These are phyloP conservation scores for Melanotaenia boesemani DNA, from an alignment of 2,797 vertebrate species.

Conservation along the genomic window DNA sequence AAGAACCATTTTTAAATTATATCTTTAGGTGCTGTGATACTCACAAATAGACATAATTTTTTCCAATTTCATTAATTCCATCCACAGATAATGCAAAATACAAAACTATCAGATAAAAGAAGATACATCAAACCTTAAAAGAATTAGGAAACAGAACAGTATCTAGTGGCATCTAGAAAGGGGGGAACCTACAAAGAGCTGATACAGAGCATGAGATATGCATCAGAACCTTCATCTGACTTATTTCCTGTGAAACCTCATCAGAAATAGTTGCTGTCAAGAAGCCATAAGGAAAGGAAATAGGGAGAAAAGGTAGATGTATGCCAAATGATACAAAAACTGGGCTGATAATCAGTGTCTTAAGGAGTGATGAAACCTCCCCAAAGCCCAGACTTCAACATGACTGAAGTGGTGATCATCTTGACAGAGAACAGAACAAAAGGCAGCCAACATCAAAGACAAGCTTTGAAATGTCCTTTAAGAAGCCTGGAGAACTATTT, in stretches of 20 bases:
- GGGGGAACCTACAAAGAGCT: background rate
- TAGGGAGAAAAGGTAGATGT: background rate
- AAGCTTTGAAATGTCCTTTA: background rate
- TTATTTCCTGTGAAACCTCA: background rate
- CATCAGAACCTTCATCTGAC: background rate
- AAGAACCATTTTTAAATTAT: background rate
- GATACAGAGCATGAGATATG: background rate
- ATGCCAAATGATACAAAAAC: background rate
- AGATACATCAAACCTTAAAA: background rate
- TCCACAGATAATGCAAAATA: background rate
- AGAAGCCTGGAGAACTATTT: background rate
- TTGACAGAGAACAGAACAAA: conserved; percentile 1
- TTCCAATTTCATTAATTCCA: background rate
- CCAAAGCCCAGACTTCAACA: background rate
- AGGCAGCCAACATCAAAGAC: background rate
- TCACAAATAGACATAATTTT: background rate
- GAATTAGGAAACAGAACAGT: background rate
- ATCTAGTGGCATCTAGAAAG: background rate
- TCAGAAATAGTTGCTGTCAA: background rate
- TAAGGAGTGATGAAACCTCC: background rate
- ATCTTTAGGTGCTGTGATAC: background rate
- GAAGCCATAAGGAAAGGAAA: background rate
- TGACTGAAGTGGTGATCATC: background rate
- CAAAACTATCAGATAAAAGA: background rate
- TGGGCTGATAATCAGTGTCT: background rate